Conservation (phyloP, 2,888 invertebrate species). For the Megaustenia siamemsis region DNA sequence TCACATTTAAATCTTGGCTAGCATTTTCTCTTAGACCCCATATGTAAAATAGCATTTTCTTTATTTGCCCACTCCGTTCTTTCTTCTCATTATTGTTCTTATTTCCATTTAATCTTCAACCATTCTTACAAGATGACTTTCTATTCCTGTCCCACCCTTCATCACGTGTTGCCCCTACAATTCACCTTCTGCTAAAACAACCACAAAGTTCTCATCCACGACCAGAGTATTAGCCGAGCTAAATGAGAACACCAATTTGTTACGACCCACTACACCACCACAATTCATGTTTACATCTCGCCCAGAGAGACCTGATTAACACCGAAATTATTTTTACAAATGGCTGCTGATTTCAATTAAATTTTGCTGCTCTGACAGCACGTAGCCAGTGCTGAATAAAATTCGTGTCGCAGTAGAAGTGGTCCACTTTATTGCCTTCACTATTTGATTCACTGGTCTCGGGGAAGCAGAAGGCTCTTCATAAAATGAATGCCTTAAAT, state of each 20-base stretch:
- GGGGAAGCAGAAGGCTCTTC: no score
- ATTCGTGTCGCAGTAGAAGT: not conserved
- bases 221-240: not conserved
- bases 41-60: no score
- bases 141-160: no score
- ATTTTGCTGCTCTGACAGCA: constrained; percentile 3
- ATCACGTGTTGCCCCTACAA: no score
- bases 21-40: no score
- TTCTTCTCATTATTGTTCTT: no score
- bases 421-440: not conserved
- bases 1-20: no score
- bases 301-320: not conserved
- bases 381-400: not conserved
- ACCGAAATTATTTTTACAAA: constrained; percentile 22
- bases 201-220: no score
- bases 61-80: no score
- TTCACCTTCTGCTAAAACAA: not conserved
- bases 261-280: constrained; percentile 11
- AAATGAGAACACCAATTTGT: constrained; percentile 18
- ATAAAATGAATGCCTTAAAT: no score
- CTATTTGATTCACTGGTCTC: not conserved
- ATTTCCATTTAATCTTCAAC: no score
- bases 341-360: constrained; percentile 40
- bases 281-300: constrained; percentile 15
- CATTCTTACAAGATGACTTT: no score